Evolutionary conservation across 2,113 vertebrate species (phyloP).

Genomic region (Oncorhynchus masou): DNA sequence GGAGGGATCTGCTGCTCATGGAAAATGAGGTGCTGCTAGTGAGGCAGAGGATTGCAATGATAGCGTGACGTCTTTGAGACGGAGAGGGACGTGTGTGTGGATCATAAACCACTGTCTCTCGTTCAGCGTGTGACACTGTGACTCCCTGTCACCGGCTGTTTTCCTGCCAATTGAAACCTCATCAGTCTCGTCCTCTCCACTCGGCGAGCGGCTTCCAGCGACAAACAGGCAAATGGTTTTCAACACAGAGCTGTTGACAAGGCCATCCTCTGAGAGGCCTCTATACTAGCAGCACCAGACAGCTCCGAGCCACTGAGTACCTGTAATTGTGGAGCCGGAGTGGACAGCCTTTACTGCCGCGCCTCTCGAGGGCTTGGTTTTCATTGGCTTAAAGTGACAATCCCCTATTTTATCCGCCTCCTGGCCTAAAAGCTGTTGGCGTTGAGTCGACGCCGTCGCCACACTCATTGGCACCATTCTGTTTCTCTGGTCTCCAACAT

Average conservation of each 20-base stretch:
- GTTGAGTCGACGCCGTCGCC: too few relatives aligned
- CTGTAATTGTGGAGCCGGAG: too few relatives aligned
- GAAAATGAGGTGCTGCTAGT: background rate
- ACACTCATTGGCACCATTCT: background rate
- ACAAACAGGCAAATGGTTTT: slow-evolving; percentile 91
- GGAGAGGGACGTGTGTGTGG: background rate
- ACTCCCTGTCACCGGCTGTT: slow-evolving; percentile 61
- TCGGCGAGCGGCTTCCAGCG: slow-evolving; percentile 85
- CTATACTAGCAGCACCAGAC: slow-evolving; percentile 85
- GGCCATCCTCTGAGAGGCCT: slow-evolving; percentile 59
- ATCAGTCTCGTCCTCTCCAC: slow-evolving; percentile 83
- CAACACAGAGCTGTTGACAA: slow-evolving; percentile 84
- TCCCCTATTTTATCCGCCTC: slow-evolving; percentile 78
- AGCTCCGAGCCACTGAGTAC: slow-evolving; percentile 79
- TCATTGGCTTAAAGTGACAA: slow-evolving; percentile 86
- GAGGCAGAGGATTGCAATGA: background rate
- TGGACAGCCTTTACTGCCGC: slow-evolving; percentile 63
- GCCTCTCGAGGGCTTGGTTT: too few relatives aligned
- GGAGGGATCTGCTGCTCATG: too few relatives aligned
- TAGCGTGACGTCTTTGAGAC: too few relatives aligned
- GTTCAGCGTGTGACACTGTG: background rate
- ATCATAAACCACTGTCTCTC: background rate
- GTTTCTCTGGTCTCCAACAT: background rate
- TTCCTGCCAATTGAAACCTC: slow-evolving; percentile 82
- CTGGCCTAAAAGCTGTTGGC: slow-evolving; percentile 55